A percentile compares a stretch with the other conserved stretches of the same genome.
These are phyloP conservation scores for Halictus quadricinctus DNA, from an alignment of 2,888 invertebrate genomes.

Conservation along the genomic window DNA sequence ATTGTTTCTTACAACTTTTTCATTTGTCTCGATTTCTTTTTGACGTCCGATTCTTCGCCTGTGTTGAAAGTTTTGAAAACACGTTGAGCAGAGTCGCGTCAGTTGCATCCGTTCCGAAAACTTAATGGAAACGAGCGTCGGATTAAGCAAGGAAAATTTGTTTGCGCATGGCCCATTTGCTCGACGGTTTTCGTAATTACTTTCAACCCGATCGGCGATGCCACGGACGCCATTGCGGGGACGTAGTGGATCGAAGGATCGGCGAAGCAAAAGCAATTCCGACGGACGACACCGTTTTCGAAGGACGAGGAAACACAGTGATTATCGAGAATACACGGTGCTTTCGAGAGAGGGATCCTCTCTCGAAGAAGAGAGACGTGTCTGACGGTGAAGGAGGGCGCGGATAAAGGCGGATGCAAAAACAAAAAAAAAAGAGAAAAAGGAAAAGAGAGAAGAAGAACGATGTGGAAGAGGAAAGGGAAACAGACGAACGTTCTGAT, in stretches of 20 bases:
- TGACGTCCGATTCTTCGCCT: not conserved
- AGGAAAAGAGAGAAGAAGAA: not conserved
- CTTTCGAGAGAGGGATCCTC: slow-evolving; percentile 26
- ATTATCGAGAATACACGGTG: slow-evolving; percentile 33
- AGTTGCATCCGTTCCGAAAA: not conserved
- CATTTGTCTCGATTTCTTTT: not conserved
- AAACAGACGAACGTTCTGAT: slow-evolving; percentile 54
- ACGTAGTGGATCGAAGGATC: not conserved
- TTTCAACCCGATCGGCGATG: not conserved
- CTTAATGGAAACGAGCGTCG: not conserved
- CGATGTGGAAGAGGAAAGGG: slow-evolving; percentile 13
- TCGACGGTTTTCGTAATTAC: slow-evolving; percentile 2
- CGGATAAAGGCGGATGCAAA: slow-evolving; percentile 23
- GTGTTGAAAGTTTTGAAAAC: not conserved
- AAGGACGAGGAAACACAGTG: slow-evolving; percentile 9
- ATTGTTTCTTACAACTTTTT: too few relatives aligned
- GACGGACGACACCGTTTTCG: slow-evolving; percentile 15
- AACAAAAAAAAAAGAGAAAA: not conserved
- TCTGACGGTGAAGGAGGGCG: not conserved
- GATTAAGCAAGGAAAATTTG: not conserved
- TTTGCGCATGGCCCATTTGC: not conserved
- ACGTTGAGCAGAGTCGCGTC: not conserved
- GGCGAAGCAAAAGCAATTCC: slow-evolving; percentile 13
- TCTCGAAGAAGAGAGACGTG: slow-evolving; percentile 30
- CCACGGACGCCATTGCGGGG: not conserved